Conservation (phyloP, 2,797 vertebrate genomes). For the Ctenochaetus hawaiiensis region DNA sequence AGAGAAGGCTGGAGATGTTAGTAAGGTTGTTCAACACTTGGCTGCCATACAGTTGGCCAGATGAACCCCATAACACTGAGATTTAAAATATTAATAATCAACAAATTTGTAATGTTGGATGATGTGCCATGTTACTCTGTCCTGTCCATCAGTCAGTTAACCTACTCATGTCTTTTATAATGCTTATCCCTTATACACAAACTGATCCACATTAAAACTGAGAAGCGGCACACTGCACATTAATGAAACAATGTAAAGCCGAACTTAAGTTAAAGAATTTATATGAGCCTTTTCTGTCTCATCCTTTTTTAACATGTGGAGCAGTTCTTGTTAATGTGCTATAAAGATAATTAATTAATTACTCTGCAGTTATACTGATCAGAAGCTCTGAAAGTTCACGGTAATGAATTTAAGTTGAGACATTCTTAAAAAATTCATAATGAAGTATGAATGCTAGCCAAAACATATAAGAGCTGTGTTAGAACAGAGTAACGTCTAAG, state of each 20-base stretch:
- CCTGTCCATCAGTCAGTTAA: not conserved
- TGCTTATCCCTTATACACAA: not conserved
- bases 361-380: too few relatives aligned
- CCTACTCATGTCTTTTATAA: slow-evolving; percentile 15
- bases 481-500: not conserved
- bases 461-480: not conserved
- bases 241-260: too few relatives aligned
- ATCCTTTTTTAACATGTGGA: not conserved
- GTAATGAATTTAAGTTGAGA: too few relatives aligned
- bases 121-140: not conserved
- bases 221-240: too few relatives aligned
- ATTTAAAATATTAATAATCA: not conserved
- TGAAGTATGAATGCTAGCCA: not conserved
- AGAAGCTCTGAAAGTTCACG: too few relatives aligned
- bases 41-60: not conserved
- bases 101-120: not conserved
- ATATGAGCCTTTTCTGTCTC: not conserved
- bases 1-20: slow-evolving; percentile 22
- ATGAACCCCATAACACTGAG: not conserved
- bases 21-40: slow-evolving; percentile 9
- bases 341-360: not conserved
- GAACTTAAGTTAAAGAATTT: not conserved
- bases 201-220: not conserved
- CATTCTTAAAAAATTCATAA: too few relatives aligned
- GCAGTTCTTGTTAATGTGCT: not conserved